Evolutionary conservation across 2,888 invertebrate species (phyloP).

Genomic region (Aquatica leii): DNA sequence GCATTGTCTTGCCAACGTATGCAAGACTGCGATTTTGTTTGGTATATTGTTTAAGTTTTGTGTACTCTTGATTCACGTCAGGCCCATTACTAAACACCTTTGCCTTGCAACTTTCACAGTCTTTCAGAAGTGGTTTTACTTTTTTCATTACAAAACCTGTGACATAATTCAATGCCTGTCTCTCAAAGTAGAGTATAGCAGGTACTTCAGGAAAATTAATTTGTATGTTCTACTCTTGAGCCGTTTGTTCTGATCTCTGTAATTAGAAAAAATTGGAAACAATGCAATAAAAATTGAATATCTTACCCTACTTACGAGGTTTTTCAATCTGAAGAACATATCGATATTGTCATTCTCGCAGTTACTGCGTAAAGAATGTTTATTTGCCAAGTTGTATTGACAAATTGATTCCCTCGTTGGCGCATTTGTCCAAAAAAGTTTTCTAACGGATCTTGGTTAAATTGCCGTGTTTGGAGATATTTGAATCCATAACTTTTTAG

Average conservation of each 20-base stretch:
- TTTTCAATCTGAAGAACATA: background rate
- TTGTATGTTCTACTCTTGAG: no score
- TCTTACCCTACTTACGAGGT: background rate
- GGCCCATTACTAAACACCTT: background rate
- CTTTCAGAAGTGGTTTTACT: background rate
- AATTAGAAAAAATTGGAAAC: no score
- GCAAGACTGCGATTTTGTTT: conserved; percentile 1
- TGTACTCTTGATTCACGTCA: conserved; percentile 3
- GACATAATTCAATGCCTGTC: conserved; percentile 1
- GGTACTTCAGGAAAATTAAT: background rate
- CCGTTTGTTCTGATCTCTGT: background rate
- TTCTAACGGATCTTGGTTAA: conserved; percentile 39
- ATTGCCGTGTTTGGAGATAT: background rate
- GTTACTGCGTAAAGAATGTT: background rate
- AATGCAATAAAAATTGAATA: no score
- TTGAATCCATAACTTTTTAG: conserved; percentile 3
- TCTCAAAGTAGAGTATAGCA: conserved; percentile 3
- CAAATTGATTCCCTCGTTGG: conserved; percentile 28
- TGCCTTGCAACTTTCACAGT: background rate
- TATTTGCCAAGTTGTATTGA: conserved; percentile 19
- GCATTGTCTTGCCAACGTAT: background rate
- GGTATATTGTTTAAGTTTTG: background rate
- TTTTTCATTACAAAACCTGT: conserved; percentile 7
- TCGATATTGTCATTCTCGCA: background rate
- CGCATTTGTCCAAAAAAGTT: conserved; percentile 38